Percentiles rank a stretch among this genome's conserved stretches.
Evolutionary conservation across 37 sponge, comb jelly and placozoan genomes (phyloP).

Genomic region (Oscarella lobularis): DNA sequence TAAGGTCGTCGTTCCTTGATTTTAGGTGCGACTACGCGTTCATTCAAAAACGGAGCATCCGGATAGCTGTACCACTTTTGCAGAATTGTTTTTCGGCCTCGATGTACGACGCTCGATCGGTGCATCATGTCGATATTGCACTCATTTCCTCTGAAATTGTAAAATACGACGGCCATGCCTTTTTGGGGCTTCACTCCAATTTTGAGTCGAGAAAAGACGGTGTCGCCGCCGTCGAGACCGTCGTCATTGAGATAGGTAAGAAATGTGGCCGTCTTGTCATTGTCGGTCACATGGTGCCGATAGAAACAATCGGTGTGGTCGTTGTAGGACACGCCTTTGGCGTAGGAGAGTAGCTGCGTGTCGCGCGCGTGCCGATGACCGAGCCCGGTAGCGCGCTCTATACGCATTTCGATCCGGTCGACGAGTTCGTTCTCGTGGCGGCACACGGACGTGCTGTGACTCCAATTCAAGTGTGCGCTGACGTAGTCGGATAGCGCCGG

Average conservation of each 20-base stretch:
- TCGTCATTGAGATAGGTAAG: neutral
- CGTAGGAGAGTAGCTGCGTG: neutral
- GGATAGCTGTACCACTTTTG: conserved; percentile 8
- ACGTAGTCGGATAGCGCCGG: neutral
- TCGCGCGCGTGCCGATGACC: neutral
- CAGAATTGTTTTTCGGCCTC: neutral
- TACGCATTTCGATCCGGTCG: neutral
- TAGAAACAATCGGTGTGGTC: conserved; percentile 8
- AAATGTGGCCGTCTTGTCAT: neutral
- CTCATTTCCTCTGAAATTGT: neutral
- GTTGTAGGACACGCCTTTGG: neutral
- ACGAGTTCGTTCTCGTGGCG: neutral
- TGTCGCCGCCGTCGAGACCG: neutral
- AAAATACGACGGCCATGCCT: neutral
- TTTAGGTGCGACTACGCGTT: neutral
- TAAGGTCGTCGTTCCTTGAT: neutral
- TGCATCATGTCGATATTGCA: conserved; percentile 1
- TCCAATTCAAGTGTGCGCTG: neutral
- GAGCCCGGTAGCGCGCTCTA: neutral
- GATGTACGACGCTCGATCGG: neutral
- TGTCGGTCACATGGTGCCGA: neutral
- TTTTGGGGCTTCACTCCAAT: neutral
- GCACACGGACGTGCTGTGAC: neutral
- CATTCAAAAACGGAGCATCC: neutral
- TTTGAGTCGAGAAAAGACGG: neutral